A percentile compares a stretch with the other conserved stretches of the same genome.
Conservation (phyloP, 1,140 invertebrate genomes). For the Macrocentrus cingulum region DNA sequence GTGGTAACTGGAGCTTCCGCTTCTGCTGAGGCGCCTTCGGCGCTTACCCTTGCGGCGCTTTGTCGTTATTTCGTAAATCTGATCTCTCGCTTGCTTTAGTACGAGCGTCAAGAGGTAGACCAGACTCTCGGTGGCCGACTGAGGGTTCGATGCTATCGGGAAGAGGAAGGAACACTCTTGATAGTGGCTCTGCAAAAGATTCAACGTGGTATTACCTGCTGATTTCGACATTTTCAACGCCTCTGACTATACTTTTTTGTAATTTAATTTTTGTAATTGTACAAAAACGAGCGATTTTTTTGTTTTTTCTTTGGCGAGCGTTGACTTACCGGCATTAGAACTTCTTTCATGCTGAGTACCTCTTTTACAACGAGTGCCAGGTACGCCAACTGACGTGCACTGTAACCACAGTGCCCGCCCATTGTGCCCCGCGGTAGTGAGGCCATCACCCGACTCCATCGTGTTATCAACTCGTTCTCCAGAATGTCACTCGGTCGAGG, state of each 20-base stretch:
- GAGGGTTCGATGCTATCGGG: conserved; percentile 45
- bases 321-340: conserved; percentile 35
- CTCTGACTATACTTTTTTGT: no score
- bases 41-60: conserved; percentile 11
- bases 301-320: neutral
- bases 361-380: conserved; percentile 45
- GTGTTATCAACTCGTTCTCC: conserved; percentile 37
- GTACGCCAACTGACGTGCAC: conserved; percentile 54
- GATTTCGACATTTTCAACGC: neutral
- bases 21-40: conserved; percentile 24
- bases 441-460: conserved; percentile 40
- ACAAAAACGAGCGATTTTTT: no score
- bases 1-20: conserved; percentile 56
- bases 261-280: no score
- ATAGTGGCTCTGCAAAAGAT: conserved; percentile 45
- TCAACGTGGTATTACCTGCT: neutral
- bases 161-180: conserved; percentile 53
- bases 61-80: conserved; percentile 41
- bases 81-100: conserved; percentile 65
- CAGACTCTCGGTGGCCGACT: conserved; percentile 61
- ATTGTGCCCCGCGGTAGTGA: conserved; percentile 37
- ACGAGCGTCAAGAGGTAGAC: conserved; percentile 65
- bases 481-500: conserved; percentile 33
- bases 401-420: conserved; percentile 44
- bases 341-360: conserved; percentile 34